phyloP scores from a whole-genome alignment of 1,140 invertebrate genomes.

The Marisa cornuarietis region DNA sequence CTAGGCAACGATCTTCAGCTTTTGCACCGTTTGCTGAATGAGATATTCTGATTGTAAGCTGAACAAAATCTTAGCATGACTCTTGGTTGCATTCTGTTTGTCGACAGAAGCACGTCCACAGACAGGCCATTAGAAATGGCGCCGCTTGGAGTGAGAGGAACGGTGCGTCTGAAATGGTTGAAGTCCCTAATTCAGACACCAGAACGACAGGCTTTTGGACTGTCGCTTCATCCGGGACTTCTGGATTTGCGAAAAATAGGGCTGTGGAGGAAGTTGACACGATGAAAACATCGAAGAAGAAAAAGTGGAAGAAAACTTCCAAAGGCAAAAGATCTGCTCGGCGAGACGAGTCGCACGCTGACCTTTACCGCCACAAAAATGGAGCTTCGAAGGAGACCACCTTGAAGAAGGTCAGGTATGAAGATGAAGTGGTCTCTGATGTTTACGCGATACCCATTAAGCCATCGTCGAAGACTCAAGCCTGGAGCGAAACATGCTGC shows the following conservation, averaged over 20 bases:
- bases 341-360: neutral
- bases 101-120: too few relatives aligned
- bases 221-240: neutral
- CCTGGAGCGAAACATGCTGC: constrained; percentile 1
- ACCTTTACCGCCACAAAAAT: neutral
- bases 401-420: constrained; percentile 8
- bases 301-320: neutral
- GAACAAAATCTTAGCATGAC: too few relatives aligned
- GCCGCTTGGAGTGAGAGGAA: too few relatives aligned
- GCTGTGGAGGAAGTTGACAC: neutral
- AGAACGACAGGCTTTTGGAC: neutral
- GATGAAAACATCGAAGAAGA: constrained; percentile 5
- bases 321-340: neutral
- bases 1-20: too few relatives aligned
- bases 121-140: too few relatives aligned
- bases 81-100: too few relatives aligned
- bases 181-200: too few relatives aligned
- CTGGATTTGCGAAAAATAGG: too few relatives aligned
- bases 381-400: neutral
- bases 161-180: too few relatives aligned
- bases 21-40: too few relatives aligned
- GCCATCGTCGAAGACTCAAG: neutral
- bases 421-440: neutral
- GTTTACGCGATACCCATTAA: constrained; percentile 17
- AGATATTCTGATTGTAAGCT: too few relatives aligned